Base-by-base conservation (phyloP, 2,797 vertebrate genomes). In the Channa striata region DNA sequence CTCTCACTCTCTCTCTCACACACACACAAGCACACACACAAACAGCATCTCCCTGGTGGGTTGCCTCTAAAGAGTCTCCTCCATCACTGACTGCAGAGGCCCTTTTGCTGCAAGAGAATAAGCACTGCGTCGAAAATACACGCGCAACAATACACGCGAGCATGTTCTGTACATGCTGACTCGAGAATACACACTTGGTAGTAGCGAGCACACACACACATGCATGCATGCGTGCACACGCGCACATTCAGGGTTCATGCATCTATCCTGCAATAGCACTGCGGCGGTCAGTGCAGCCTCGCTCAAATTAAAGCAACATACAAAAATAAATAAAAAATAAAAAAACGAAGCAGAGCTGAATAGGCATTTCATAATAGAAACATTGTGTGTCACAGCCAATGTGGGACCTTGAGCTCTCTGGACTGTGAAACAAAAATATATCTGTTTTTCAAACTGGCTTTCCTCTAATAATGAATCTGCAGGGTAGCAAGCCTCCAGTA, bases 71-170 rank as follows among this genome's bases (percentile, higher is more conserved):
- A 92, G 85, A 91, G 83, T 77, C 81, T 90, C 87, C 82, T 92
- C 89, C 89, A 90, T 91, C 90, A 90, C 87, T 86, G 86, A 89
- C 87, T 86, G 86, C 84, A 85, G 85, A 84, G 72, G 66, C 79
- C 63, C 72, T 84, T 85, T 90, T 82, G 82, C 83, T 79, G 87
- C 88, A 85, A 77, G 77, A 70, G 65, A 74, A 58, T 72, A 72
- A 72, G 72, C 69, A 39, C 85, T 78, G 71, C 87, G 82, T 80
- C 23, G 30, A 58, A 58, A 81, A 59, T 44, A 52, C 65, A 72
- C 47, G 80, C 68, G 62, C 67, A 39, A 39, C 56, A 49, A 63
- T 78, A 63, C 25, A 59, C 47, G 7, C 49, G 56, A 23, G 49
- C 74, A 74, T 76, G 74, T 51, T 8, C 19, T n/a, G 12, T 39